Base-by-base conservation (phyloP, 2,113 vertebrate genomes). In the Willisornis vidua region DNA sequence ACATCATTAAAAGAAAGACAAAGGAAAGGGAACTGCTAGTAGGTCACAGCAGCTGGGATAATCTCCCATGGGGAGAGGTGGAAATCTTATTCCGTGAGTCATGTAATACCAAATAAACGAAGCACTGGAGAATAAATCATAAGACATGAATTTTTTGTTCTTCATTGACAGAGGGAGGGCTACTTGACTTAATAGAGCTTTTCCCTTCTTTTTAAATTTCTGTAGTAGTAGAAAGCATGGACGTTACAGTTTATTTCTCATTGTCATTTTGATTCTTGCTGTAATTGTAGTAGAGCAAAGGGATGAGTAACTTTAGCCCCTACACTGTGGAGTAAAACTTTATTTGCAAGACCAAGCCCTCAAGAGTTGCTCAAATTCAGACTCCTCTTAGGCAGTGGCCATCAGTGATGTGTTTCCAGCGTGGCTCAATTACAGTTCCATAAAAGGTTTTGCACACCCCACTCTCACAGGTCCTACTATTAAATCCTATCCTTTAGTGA, bases 31-130 rank as follows among this genome's bases (percentile, higher is more conserved):
- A 94, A 59, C 63, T 88, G 82, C 52, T 62, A n/a, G 59, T 66
- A 86, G 70, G 72, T 74, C 71, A 90, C 68, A 92, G 92, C 90
- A 90, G 87, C 71, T 89, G 89, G 93, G 70, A 87, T 94, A 87
- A 85, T 88, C 92, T 96, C 83, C 93, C 92, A 67, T 0, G 5
- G 77, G 87, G 89, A 94, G 71, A 91, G 74, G 20, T 91, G 77
- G 91, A 93, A 97, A 94, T 80, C 78, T 92, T 89, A 91, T 96
- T 95, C 58, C 85, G 77, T 93, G 90, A 82, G 82, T 97, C 97
- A 96, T 93, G 97, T 96, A 93, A 93, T 93, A 82, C 70, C 35
- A 1, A 96, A 93, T 97, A 97, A 95, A 97, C 94, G 96, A 94
- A 94, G 59, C 90, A 96, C 85, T 90, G 24, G 88, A 96, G 93